These are phyloP conservation scores for Notocelia uddmanniana DNA, from an alignment of 2,888 invertebrate genomes.

Conservation along the genomic window DNA sequence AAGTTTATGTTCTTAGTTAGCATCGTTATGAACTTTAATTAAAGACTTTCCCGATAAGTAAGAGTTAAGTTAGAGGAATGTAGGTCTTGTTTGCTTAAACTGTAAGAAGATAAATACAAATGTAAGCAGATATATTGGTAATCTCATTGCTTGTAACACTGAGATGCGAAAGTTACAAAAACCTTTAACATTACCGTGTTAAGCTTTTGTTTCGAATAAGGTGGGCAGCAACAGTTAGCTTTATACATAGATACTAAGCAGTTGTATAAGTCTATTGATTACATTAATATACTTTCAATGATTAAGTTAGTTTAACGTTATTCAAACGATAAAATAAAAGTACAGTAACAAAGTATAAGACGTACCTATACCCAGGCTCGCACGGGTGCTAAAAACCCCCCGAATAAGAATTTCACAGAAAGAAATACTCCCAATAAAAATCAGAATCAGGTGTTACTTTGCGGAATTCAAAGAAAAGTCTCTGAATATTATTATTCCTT, in stretches of 20 bases:
- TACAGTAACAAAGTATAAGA: not conserved
- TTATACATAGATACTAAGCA: too few relatives aligned
- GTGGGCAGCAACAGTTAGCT: conserved; percentile 12
- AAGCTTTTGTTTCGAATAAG: conserved; percentile 32
- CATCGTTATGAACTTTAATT: conserved; percentile 43
- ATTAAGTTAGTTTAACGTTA: not conserved
- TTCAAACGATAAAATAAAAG: not conserved
- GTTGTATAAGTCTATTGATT: not conserved
- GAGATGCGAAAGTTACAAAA: conserved; percentile 33
- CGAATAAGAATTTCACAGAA: not conserved
- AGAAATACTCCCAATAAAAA: not conserved
- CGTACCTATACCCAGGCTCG: too few relatives aligned
- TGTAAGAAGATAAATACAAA: conserved; percentile 29
- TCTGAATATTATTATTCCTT: too few relatives aligned
- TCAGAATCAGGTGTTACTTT: too few relatives aligned
- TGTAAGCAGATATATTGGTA: conserved; percentile 33
- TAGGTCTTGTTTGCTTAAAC: conserved; percentile 33
- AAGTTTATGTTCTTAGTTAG: conserved; percentile 33
- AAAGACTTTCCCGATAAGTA: conserved; percentile 42
- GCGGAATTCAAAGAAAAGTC: too few relatives aligned
- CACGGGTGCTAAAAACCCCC: not conserved
- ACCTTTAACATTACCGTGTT: conserved; percentile 31
- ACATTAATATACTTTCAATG: not conserved
- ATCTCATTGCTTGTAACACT: conserved; percentile 29
- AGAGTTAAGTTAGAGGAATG: conserved; percentile 38